Base-by-base conservation (phyloP, 2,797 vertebrate genomes). In the Myoxocephalus aenaeus region DNA sequence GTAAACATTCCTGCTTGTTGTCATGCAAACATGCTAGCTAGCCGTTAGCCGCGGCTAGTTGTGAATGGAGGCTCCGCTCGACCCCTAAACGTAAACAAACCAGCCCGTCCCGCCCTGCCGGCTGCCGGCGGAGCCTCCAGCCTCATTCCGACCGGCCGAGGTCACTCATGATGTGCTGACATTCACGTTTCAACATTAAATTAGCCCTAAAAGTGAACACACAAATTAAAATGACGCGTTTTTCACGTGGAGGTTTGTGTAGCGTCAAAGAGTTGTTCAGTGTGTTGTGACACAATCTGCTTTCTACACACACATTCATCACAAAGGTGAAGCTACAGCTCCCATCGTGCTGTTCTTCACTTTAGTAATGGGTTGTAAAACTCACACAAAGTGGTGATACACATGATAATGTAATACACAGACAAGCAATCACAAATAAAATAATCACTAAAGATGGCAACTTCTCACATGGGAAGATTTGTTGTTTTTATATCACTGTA, bases 71-170 rank as follows among this genome's bases (percentile, higher is more conserved):
- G 81, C 80, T 78, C 17, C n/a, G 34, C 64, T 15, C 80, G 76
- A 86, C 81, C 86, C 79, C 74, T 76, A 66, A 89, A 94, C 87
- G 92, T 94, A 93, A 94, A 94, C 93, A 94, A 94, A 93, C 90
- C 82, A 2, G 54, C 5, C 65, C 66, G 89, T 90, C 90, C 90
- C 91, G 88, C 91, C 92, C 89, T 92, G 77, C 76, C 29, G 56
- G 70, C 64, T 68, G 58, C 75, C 65, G 29, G 75, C 32, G 15
- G 59, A 25, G 76, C 48, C 83, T 85, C 72, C 73, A 74, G 66
- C 84, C 90, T 68, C 61, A 1, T 2, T 36, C 40, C 32, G 38
- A 8, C 13, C 13, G 2, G 40, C 38, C 12, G 11, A 51, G 20
- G 40, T 38, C 8, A 34, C 5, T 1, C 58, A 1, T n/a, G 1